Base-by-base conservation (phyloP, 2,113 vertebrate species). In the Dinomys branickii region DNA sequence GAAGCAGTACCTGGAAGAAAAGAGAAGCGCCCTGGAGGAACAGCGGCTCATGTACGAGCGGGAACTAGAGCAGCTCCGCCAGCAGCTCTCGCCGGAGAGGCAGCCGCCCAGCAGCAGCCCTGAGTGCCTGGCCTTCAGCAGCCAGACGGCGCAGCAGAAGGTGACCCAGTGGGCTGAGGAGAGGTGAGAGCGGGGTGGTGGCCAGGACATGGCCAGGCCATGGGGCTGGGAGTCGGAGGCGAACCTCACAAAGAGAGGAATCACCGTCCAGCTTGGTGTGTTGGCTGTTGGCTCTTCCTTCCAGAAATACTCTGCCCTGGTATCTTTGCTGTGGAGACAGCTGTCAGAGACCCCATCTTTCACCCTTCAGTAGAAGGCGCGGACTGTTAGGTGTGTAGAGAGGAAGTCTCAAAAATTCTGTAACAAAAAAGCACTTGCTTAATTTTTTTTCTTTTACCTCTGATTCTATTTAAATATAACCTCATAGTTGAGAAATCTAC, bases 1-100 rank as follows among this genome's bases (percentile, higher is more conserved):
- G 98, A 99, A 99, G 69, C 99, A 99, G 96, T 99, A 99, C 97
- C 95, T 99, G 96, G 99, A 99, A 96, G 99, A 99, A 98, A 99
- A 99, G 98, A 98, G 98, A 52, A 99, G 98, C 0, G 99, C 99
- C 33, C 98, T 99, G 47, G 99, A 99, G 97, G 99, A 99, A 96
- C 99, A 99, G 98, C 98, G 99, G n/a, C 96, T 99, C 95, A 99
- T 99, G 99, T 99, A 99, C 0, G 99, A 99, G 95, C 99, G 99
- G 0, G 99, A 99, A 98, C 96, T 99, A 59, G 99, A 99, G 96
- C 99, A 99, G 2, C 98, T 99, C 65, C 99, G 99, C 35, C 99
- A 99, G 97, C 99, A 99, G 98, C 99, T 99, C 47, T 99, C 99
- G 1, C 99, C 99, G 0, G 99, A 99, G 69, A 98, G 99, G 95